Evolutionary conservation across 2,113 vertebrate genomes (phyloP), one percentile per base, ranked within the genome.

Genomic region (Toxotes chatareus): DNA sequence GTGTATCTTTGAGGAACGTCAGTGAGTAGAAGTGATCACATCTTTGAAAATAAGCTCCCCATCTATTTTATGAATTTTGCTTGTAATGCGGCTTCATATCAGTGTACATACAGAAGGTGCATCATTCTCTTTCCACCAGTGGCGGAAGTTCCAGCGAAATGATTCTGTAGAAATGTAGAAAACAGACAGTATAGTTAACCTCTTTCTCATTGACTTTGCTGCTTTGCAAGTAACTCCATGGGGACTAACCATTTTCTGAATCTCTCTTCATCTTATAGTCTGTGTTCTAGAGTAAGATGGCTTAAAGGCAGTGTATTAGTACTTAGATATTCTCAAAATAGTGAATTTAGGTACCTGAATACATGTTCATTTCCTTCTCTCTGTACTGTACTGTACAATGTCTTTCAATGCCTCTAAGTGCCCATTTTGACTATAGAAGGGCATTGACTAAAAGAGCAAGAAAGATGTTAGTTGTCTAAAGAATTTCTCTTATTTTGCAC

Each of bases 361-460:
- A 79, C 75, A 82, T 85, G 84, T 88, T 88, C 75, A 73, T 86
- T 77, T 76, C 55, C 71, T 68, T 77, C 69, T 86, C 72, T 85
- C 66, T 86, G 59, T 84, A 79, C 49, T 78, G 74, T 93, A 87
- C 89, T 91, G 88, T 92, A 84, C 61, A 88, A 77, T 79, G 79
- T 83, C 66, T 87, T 91, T 89, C 88, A 68, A 93, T 88, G 91
- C 90, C 94, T 94, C 89, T 5, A 95, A 94, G 93, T 95, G 94
- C 92, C 92, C 83, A 61, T 87, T 85, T 85, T 86, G 76, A 89
- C 56, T 42, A 65, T 69, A 64, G 31, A 76, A 83, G 73, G 86
- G 88, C 88, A 88, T 88, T 80, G 84, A 82, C 84, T 82, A 47
- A 75, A 86, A 81, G 56, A 85, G 80, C 17, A 46, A 68, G 75